These are phyloP conservation scores for Macaria notata DNA, from an alignment of 2,888 invertebrate genomes.

Conservation along the genomic window DNA sequence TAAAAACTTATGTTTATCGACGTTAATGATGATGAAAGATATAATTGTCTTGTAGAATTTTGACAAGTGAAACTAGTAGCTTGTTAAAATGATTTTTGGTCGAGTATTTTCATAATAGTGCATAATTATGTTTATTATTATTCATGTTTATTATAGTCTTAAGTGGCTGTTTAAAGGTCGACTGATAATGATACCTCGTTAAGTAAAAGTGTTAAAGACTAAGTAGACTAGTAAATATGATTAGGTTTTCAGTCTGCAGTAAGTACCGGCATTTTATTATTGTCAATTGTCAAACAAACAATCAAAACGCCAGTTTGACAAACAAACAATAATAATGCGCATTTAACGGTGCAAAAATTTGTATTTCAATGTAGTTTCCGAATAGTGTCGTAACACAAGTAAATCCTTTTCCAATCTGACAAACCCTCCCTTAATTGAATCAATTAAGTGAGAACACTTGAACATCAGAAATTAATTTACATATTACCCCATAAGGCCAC, in stretches of 20 bases:
- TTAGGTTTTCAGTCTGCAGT: no score
- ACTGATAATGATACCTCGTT: not conserved
- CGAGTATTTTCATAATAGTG: not conserved
- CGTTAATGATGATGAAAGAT: conserved; percentile 26
- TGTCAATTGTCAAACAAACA: no score
- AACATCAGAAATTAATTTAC: conserved; percentile 26
- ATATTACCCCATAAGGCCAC: conserved; percentile 21
- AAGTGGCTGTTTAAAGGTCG: conserved; percentile 1
- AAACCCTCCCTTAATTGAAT: conserved; percentile 2
- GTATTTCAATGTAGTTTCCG: no score
- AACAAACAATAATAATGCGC: no score
- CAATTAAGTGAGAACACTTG: conserved; percentile 12
- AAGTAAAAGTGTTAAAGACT: not conserved
- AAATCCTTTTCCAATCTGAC: not conserved
- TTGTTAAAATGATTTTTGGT: conserved; percentile 11
- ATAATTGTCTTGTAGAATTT: conserved; percentile 28
- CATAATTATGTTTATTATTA: conserved; percentile 10
- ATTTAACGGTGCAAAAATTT: no score
- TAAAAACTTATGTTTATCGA: conserved; percentile 23
- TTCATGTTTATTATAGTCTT: conserved; percentile 1
- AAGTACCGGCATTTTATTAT: no score
- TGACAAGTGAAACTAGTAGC: conserved; percentile 18
- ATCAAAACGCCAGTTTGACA: no score
- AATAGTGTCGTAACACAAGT: no score
- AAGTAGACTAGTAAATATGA: no score